A percentile compares a stretch with the other conserved stretches of the same genome.
phyloP scores from a whole-genome alignment of 2,113 vertebrate species.

The Passer montanus region DNA sequence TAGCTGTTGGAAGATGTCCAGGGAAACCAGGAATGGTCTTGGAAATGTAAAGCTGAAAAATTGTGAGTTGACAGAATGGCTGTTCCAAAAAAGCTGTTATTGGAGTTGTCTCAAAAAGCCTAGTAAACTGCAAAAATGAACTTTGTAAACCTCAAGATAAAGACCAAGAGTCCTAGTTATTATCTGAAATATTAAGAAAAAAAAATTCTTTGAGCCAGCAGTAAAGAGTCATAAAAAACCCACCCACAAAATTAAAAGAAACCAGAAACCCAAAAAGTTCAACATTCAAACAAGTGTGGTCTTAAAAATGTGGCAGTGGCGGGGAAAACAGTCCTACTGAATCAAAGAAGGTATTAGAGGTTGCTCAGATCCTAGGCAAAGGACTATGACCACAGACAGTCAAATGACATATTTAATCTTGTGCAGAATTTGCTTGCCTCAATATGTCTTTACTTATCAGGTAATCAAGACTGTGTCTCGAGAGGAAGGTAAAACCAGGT shows the following conservation, averaged over 20 bases:
- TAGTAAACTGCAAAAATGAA: neutral
- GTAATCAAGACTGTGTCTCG: neutral
- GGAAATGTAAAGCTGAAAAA: neutral
- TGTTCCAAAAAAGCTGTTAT: neutral
- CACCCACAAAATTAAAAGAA: neutral
- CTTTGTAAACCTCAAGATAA: neutral
- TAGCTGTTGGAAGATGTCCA: neutral
- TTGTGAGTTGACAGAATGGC: neutral
- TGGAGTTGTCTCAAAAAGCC: neutral
- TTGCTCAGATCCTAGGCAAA: neutral
- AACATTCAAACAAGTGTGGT: neutral
- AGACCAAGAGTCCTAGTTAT: neutral
- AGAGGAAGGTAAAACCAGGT: neutral
- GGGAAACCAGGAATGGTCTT: neutral
- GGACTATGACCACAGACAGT: neutral
- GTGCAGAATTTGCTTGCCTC: neutral
- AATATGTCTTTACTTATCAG: neutral
- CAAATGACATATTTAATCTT: neutral
- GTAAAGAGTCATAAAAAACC: neutral
- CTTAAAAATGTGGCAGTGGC: accelerated
- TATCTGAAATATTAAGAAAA: neutral
- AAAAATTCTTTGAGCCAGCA: neutral
- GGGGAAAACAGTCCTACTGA: neutral
- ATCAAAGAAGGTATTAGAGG: neutral
- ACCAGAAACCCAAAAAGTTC: neutral